Evolutionary conservation across 1,140 invertebrate genomes (phyloP).

Genomic region (Cyrtorhinus lividipennis): DNA sequence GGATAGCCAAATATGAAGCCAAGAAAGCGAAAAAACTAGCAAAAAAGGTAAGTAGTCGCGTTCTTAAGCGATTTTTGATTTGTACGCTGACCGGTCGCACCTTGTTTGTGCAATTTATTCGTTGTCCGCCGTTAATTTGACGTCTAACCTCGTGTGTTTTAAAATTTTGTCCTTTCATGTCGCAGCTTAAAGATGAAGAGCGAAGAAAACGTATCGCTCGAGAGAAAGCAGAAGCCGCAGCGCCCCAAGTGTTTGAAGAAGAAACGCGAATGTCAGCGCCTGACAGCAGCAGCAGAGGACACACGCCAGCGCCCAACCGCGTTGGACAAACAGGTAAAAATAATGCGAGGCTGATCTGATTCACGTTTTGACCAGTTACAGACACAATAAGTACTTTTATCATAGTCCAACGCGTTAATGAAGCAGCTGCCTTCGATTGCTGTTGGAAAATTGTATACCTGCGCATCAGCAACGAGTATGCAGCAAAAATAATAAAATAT

Average conservation of each 20-base stretch:
- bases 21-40: constrained; percentile 23
- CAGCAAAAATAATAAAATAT: too few relatives aligned
- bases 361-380: too few relatives aligned
- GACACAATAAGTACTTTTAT: too few relatives aligned
- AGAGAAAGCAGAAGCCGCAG: constrained; percentile 22
- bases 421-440: too few relatives aligned
- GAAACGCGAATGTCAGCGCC: constrained; percentile 77
- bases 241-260: constrained; percentile 58
- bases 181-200: constrained; percentile 24
- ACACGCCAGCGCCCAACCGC: constrained; percentile 14
- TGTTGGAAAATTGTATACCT: too few relatives aligned
- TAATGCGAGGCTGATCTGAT: too few relatives aligned
- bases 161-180: neutral
- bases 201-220: constrained; percentile 23
- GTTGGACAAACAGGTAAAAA: too few relatives aligned
- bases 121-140: neutral
- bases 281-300: constrained; percentile 32
- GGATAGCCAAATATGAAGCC: constrained; percentile 22
- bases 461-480: too few relatives aligned
- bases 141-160: neutral
- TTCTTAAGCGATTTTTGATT: neutral
- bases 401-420: too few relatives aligned
- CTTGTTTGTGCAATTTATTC: neutral
- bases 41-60: constrained; percentile 15
- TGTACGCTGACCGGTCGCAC: neutral